A percentile compares a stretch with the other conserved stretches of the same genome.
Conservation (phyloP, 2,888 invertebrate genomes). For the Epistrophe grossulariae region DNA sequence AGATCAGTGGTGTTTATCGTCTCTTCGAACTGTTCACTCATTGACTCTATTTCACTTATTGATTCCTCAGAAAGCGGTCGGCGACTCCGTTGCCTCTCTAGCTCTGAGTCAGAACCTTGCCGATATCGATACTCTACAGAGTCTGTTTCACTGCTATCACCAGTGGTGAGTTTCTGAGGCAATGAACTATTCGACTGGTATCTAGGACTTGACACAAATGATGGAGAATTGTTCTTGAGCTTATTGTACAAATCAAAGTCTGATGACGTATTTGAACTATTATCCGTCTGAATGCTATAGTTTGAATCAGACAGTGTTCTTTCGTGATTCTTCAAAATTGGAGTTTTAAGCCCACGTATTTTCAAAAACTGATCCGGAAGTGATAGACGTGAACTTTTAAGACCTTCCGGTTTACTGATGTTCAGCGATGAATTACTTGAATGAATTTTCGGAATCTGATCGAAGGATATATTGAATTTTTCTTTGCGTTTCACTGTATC, state of each 20-base stretch:
- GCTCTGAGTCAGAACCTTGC: conserved; percentile 84
- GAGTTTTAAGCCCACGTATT: conserved; percentile 77
- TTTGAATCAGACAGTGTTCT: conserved; percentile 83
- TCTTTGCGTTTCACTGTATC: conserved; percentile 83
- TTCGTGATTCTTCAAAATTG: conserved; percentile 81
- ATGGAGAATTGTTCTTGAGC: conserved; percentile 81
- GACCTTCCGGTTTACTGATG: conserved; percentile 79
- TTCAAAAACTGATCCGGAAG: conserved; percentile 83
- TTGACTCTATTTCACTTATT: conserved; percentile 87
- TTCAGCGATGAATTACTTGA: conserved; percentile 82
- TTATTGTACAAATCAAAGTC: conserved; percentile 83
- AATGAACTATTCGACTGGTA: conserved; percentile 82
- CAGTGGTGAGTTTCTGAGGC: conserved; percentile 77
- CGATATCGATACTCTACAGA: conserved; percentile 85
- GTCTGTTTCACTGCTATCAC: conserved; percentile 82
- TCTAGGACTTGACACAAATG: conserved; percentile 79
- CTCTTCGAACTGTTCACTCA: conserved; percentile 85
- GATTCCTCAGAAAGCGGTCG: conserved; percentile 91
- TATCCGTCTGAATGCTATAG: conserved; percentile 83
- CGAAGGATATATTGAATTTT: conserved; percentile 82
- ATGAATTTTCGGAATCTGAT: conserved; percentile 83
- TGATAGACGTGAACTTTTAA: conserved; percentile 82
- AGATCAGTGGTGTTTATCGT: conserved; percentile 86
- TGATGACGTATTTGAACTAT: conserved; percentile 83
- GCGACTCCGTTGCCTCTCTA: conserved; percentile 88